phyloP scores from a whole-genome alignment of 2,888 invertebrate genomes.

The Drosophila mercatorum region DNA sequence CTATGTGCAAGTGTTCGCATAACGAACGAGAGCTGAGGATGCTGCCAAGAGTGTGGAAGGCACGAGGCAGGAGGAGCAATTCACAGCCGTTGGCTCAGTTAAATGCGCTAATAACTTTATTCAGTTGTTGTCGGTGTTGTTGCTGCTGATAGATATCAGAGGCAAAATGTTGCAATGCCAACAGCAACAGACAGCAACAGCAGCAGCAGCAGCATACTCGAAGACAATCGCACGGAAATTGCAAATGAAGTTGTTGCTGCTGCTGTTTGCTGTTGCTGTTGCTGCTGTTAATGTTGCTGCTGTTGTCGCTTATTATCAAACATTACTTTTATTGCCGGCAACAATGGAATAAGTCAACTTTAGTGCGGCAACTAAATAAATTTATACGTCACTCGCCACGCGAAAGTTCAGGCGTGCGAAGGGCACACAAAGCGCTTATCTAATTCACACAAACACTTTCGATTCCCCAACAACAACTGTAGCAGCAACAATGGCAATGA shows the following conservation, averaged over 20 bases:
- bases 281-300: conserved; percentile 27
- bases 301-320: conserved; percentile 51
- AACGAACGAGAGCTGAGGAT: conserved; percentile 50
- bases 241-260: conserved; percentile 72
- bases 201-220: conserved; percentile 17
- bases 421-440: conserved; percentile 68
- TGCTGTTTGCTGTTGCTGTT: conserved; percentile 14
- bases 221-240: conserved; percentile 79
- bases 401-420: conserved; percentile 72
- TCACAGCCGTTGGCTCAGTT: conserved; percentile 68
- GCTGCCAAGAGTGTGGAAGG: conserved; percentile 14
- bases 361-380: conserved; percentile 58
- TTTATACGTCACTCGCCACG: conserved; percentile 41
- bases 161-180: conserved; percentile 19
- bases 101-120: conserved; percentile 81
- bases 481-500: conserved; percentile 31
- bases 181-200: conserved; percentile 27
- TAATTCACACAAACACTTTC: conserved; percentile 40
- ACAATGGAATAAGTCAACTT: conserved; percentile 37
- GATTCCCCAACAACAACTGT: conserved; percentile 29
- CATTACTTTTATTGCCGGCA: conserved; percentile 58
- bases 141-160: conserved; percentile 66
- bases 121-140: conserved; percentile 60
- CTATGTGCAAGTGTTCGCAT: conserved; percentile 39
- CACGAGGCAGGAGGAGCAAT: conserved; percentile 16